Percentiles rank a stretch among this genome's conserved stretches.
phyloP scores from a whole-genome alignment of 1,140 invertebrate genomes.

The Drosophila lacertosa region DNA sequence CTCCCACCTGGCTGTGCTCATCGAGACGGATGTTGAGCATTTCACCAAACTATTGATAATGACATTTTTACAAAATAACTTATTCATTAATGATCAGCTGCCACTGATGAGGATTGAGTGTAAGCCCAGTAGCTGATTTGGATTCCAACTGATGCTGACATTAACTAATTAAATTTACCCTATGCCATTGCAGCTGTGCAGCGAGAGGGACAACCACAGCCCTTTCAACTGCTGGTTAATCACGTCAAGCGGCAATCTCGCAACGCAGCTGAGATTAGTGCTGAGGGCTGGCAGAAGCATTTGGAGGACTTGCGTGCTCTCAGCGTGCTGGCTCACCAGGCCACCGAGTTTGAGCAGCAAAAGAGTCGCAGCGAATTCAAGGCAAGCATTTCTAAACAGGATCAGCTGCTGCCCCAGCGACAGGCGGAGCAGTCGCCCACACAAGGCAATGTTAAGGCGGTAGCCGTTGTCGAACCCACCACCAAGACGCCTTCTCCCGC shows the following conservation, averaged over 20 bases:
- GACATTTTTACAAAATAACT: constrained; percentile 86
- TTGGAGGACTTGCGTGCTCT: constrained; percentile 70
- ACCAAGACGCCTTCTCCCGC: constrained; percentile 53
- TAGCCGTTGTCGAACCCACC: constrained; percentile 66
- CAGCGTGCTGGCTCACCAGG: constrained; percentile 76
- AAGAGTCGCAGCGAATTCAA: constrained; percentile 73
- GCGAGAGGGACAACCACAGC: constrained; percentile 85
- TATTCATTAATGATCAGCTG: constrained; percentile 87
- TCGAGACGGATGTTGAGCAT: constrained; percentile 88
- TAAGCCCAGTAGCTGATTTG: constrained; percentile 84
- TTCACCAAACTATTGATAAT: constrained; percentile 86
- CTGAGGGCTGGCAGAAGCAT: constrained; percentile 76
- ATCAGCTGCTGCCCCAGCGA: constrained; percentile 55
- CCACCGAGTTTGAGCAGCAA: constrained; percentile 74
- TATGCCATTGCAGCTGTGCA: constrained; percentile 84
- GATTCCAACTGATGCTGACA: neutral
- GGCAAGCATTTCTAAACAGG: constrained; percentile 54
- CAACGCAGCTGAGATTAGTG: constrained; percentile 37
- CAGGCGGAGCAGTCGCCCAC: constrained; percentile 12
- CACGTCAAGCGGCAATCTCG: constrained; percentile 75
- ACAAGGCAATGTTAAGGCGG: constrained; percentile 37
- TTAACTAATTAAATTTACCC: constrained; percentile 3
- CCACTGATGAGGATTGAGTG: constrained; percentile 87
- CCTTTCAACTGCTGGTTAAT: constrained; percentile 71
- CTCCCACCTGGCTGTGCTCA: constrained; percentile 86